Percentiles rank a stretch among this genome's conserved stretches.
Conservation (phyloP, 2,113 vertebrate species). For the Mobula birostris region DNA sequence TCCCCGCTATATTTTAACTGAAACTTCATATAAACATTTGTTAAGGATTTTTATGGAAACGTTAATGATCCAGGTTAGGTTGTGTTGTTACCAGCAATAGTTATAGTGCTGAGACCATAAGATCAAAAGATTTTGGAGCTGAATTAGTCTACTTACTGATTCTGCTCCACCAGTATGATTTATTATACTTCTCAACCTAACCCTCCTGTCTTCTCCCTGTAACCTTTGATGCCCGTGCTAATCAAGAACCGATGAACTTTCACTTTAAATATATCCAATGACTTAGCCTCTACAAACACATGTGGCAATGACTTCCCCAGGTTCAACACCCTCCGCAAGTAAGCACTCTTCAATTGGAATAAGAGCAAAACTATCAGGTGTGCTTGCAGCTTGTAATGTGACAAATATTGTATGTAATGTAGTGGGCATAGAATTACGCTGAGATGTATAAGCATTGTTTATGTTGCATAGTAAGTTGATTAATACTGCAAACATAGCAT, state of each 20-base stretch:
- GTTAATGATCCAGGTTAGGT: background rate
- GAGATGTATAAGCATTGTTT: background rate
- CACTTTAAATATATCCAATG: no score
- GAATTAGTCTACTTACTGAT: no score
- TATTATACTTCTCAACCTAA: no score
- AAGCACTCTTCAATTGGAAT: background rate
- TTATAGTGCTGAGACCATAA: no score
- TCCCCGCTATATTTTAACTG: background rate
- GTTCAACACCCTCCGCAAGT: no score
- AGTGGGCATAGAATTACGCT: background rate
- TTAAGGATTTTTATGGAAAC: background rate
- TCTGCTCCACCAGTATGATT: no score
- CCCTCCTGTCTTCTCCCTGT: no score
- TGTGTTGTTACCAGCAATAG: background rate
- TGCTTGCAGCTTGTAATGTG: background rate
- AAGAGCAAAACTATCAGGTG: background rate
- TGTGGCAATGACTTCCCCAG: no score
- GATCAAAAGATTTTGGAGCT: no score
- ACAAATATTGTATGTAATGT: background rate
- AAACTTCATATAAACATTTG: background rate
- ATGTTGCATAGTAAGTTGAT: background rate
- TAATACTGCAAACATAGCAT: background rate
- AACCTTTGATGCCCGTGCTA: no score
- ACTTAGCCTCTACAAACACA: no score
- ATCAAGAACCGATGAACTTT: no score